Evolutionary conservation across 35 echinoderm and acorn worm genomes (phyloP).

Genomic region (Lytechinus pictus): DNA sequence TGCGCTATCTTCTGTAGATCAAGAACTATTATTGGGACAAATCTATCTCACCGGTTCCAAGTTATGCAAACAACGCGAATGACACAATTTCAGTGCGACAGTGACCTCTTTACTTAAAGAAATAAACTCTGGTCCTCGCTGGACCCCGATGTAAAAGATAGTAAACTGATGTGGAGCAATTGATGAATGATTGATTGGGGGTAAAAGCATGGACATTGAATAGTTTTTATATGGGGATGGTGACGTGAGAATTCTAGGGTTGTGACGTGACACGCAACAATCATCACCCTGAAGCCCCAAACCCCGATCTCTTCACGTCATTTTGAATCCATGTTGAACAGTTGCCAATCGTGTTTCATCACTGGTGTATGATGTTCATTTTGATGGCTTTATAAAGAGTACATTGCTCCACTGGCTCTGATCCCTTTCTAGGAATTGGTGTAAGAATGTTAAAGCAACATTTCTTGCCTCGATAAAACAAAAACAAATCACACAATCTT

Average conservation of each 20-base stretch:
- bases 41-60: neutral
- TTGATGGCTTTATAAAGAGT: slow-evolving; percentile 13
- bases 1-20: neutral
- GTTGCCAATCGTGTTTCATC: neutral
- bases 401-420: neutral
- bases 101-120: neutral
- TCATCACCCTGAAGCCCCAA: neutral
- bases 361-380: neutral
- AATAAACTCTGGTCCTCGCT: neutral
- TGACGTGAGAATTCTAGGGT: neutral
- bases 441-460: neutral
- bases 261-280: neutral
- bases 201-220: neutral
- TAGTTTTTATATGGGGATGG: neutral
- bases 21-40: neutral
- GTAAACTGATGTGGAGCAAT: neutral
- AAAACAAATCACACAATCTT: too few relatives aligned
- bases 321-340: neutral
- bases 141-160: neutral
- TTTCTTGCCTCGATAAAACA: too few relatives aligned
- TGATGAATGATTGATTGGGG: neutral
- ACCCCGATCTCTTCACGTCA: neutral
- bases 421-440: neutral
- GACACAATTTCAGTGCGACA: neutral
- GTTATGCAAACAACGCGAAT: neutral